A percentile compares a stretch with the other conserved stretches of the same genome.
phyloP scores from a whole-genome alignment of 2,113 vertebrate species.

The Brachirus orientalis region DNA sequence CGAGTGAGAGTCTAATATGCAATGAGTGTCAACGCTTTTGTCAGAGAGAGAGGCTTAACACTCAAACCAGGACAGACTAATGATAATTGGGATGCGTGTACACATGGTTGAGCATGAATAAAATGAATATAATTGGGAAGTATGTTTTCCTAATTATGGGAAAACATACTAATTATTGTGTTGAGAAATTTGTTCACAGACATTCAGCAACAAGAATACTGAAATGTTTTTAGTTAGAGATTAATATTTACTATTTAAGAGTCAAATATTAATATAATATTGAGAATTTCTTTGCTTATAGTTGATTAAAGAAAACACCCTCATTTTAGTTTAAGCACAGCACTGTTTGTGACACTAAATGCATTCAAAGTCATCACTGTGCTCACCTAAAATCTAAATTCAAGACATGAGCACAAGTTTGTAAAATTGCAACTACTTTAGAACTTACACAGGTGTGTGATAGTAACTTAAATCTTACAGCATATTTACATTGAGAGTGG shows the following conservation, averaged over 20 bases:
- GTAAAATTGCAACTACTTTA: background rate
- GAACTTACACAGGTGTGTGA: background rate
- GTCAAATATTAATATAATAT: no score
- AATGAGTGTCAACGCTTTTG: constrained; percentile 33
- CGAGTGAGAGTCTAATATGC: constrained; percentile 29
- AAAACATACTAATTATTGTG: no score
- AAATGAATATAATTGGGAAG: background rate
- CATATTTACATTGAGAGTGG: background rate
- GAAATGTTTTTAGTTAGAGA: no score
- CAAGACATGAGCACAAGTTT: background rate
- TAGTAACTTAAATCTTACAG: background rate
- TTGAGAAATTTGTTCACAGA: background rate
- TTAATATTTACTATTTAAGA: no score
- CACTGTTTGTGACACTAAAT: background rate
- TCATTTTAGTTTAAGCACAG: background rate
- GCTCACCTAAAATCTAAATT: background rate
- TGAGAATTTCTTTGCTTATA: background rate
- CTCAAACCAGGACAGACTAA: background rate
- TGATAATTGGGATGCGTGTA: background rate
- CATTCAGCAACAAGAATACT: no score
- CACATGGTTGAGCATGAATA: background rate
- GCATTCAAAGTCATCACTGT: background rate
- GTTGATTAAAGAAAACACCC: background rate
- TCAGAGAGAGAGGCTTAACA: constrained; percentile 7
- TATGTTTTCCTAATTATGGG: no score